Evolutionary conservation across 1,140 invertebrate genomes (phyloP), one percentile per base, ranked within the genome.

Genomic region (Sitobion miscanthi): DNA sequence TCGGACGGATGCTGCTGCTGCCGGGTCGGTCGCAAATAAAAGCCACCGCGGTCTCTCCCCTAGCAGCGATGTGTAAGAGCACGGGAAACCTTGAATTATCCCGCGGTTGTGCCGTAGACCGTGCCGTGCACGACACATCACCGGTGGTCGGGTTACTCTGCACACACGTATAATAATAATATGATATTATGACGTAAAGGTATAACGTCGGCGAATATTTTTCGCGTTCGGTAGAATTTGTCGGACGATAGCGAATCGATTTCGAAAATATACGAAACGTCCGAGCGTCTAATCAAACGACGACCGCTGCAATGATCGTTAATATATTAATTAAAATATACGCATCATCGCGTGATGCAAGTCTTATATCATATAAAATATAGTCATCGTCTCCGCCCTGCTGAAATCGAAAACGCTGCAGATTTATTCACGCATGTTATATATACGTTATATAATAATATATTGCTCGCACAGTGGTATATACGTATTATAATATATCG

Each of bases 21-120:
- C 23, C 25, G 49, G 7, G 52, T 20, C 4, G 87, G 49, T 38
- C 0, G 21, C 49, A 57, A 89, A 57, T 89, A 89, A 89, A 57
- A 38, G 88, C 85, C 6, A n/a, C n/a, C n/a, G 25, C n/a, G 21
- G 7, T 23, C 21, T 23, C 52, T 38, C 87, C 88, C 49, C 49
- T 38, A 57, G 88, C 88, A 89, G 35, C 88, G 88, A 89, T 89
- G 88, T 89, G 88, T 89, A 89, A 89, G 88, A 89, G 45, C 23
- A 25, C 49, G 88, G 88, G 49, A 89, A 89, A 89, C 47, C 30
- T 35, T n/a, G 87, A 38, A 89, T 89, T 89, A 89, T 42, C 52
- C 88, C 88, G 52, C 6, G 47, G 21, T n/a, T 85, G 45, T 47
- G 30, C 45, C 6, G 85, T 47, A 38, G 38, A 25, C 23, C 42